These are phyloP conservation scores for Lepidocyrtoides sp. DNA, from an alignment of 2,888 invertebrate genomes.

Conservation along the genomic window DNA sequence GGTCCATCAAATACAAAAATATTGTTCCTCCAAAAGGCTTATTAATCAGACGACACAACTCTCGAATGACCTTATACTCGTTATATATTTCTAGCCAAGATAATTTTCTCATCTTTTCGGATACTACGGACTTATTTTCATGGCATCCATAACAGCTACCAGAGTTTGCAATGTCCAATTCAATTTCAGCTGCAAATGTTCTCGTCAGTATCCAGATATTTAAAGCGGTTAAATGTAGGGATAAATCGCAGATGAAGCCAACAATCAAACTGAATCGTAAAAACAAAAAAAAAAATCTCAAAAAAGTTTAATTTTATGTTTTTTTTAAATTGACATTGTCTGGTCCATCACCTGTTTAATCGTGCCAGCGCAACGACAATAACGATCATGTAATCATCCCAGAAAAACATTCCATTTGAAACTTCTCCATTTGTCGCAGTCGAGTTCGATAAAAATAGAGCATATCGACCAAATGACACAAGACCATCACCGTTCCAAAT, in stretches of 20 bases:
- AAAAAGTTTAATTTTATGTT: background rate
- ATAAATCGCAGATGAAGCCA: slow-evolving; percentile 12
- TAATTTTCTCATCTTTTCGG: background rate
- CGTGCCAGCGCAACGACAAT: background rate
- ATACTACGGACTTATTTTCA: background rate
- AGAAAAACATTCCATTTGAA: too few species aligned
- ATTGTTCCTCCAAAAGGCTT: background rate
- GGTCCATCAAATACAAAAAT: background rate
- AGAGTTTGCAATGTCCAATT: background rate
- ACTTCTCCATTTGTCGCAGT: too few species aligned
- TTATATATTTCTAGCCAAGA: background rate
- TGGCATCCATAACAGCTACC: too few species aligned
- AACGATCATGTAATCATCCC: background rate
- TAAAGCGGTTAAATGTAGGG: background rate
- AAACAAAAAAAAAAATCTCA: too few species aligned
- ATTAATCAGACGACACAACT: background rate
- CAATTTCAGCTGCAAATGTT: background rate
- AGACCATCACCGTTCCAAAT: too few species aligned
- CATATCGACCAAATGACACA: too few species aligned
- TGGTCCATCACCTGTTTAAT: background rate
- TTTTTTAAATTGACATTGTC: background rate
- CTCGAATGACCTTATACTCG: background rate
- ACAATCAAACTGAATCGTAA: background rate
- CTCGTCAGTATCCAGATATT: background rate
- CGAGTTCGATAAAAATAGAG: too few species aligned